Percentiles rank a stretch among this genome's conserved stretches.
These are phyloP conservation scores for Leptinotarsa haldemani DNA, from an alignment of 2,888 invertebrate species.

Conservation along the genomic window DNA sequence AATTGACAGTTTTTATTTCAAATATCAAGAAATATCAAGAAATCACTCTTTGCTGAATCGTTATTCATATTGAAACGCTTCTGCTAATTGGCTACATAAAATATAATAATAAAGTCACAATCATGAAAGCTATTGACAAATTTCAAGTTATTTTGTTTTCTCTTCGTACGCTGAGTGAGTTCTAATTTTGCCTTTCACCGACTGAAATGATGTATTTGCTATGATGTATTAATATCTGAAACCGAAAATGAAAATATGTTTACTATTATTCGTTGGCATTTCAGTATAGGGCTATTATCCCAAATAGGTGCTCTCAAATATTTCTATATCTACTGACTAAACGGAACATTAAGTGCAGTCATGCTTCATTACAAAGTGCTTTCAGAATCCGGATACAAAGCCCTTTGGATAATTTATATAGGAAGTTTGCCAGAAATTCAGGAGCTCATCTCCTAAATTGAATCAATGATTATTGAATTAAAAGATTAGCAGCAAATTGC, in stretches of 20 bases:
- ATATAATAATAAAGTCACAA: too few species aligned
- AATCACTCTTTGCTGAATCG: too few species aligned
- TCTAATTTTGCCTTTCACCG: too few species aligned
- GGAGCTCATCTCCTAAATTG: background rate
- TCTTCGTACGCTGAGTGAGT: too few species aligned
- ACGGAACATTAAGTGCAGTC: background rate
- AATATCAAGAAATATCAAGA: too few species aligned
- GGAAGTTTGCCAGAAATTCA: conserved; percentile 10
- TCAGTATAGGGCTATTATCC: background rate
- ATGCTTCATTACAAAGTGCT: conserved; percentile 11
- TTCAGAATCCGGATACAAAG: conserved; percentile 9
- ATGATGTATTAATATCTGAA: background rate
- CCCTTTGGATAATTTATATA: conserved; percentile 7
- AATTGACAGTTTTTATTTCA: too few species aligned
- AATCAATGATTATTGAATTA: conserved; percentile 7
- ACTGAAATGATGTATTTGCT: too few species aligned
- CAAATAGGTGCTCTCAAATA: background rate
- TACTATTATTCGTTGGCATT: background rate
- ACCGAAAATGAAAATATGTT: background rate
- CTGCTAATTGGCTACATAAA: too few species aligned
- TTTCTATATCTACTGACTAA: background rate
- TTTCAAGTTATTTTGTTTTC: too few species aligned
- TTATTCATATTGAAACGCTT: too few species aligned
- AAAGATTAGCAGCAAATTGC: conserved; percentile 6
- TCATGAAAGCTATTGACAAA: too few species aligned